Evolutionary conservation across 2,797 vertebrate genomes (phyloP), one percentile per base, ranked within the genome.

Genomic region (Mallotus villosus): DNA sequence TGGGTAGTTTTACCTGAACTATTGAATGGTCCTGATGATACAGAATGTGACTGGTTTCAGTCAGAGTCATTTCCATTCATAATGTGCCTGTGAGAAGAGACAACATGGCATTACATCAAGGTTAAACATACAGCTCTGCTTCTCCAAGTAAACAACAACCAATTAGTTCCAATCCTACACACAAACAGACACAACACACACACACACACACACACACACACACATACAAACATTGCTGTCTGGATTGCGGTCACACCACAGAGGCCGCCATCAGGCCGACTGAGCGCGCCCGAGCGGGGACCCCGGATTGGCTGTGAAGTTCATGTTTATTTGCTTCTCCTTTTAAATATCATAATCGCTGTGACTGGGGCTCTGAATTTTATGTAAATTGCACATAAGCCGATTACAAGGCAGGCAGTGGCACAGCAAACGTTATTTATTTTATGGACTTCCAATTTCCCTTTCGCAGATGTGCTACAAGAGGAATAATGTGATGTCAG

Each of bases 341-440:
- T 85, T 87, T 91, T 85, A 89, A 90, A 90, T 85, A 89, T 89
- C 83, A 88, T 89, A 90, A 92, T 92, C 87, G 87, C 85, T 82
- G 65, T 82, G 86, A 84, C 84, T 90, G 85, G 89, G 85, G 88
- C 86, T 85, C 82, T 71, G 88, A 90, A 88, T 91, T 91, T 92
- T 92, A 93, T 94, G 91, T 91, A 93, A 93, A 94, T 93, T 89
- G 82, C 80, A 77, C 55, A 81, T 93, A 94, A 93, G 90, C 91
- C 88, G 91, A 92, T 94, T 93, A 92, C 86, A 90, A 90, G 82
- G 79, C 81, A 90, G 87, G 87, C 90, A 88, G 88, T 87, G 86
- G 82, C 53, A 82, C 88, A 74, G 75, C 88, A 90, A 90, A 90
- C 83, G 89, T 89, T 90, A 91, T 91, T 92, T 92, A 92, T 93